These are phyloP conservation scores for Scrobipalpa costella DNA, from an alignment of 2,888 invertebrate species.

Conservation along the genomic window DNA sequence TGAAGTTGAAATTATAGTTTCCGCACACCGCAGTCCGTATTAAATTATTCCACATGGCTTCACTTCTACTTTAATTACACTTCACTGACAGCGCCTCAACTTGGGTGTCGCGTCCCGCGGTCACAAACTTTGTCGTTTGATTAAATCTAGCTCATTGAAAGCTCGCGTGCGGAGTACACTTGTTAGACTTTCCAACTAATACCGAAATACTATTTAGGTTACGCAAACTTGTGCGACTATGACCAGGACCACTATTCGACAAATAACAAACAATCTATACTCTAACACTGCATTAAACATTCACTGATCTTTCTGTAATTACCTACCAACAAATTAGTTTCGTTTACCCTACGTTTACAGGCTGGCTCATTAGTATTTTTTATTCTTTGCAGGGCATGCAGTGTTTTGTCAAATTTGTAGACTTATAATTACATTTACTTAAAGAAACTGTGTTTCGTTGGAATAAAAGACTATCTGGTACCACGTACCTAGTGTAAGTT, in stretches of 20 bases:
- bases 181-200: slow-evolving; percentile 4
- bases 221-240: not conserved
- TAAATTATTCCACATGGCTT: not conserved
- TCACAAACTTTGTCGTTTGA: slow-evolving; percentile 6
- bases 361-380: too few relatives aligned
- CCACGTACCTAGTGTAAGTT: too few relatives aligned
- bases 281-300: not conserved
- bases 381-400: too few relatives aligned
- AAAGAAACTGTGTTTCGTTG: too few relatives aligned
- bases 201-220: not conserved
- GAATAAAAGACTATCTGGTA: too few relatives aligned
- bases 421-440: too few relatives aligned
- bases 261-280: not conserved
- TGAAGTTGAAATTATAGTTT: slow-evolving; percentile 6
- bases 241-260: not conserved
- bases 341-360: not conserved
- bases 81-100: not conserved
- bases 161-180: slow-evolving; percentile 1
- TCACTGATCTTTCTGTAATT: not conserved
- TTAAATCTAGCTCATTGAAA: slow-evolving; percentile 6
- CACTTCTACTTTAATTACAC: not conserved
- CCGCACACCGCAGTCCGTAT: not conserved
- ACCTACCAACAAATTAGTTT: not conserved
- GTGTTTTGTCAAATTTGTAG: too few relatives aligned
- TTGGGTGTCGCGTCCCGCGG: not conserved